Conservation (phyloP, 23 tunicate genomes). For the Trididemnum nubilum region DNA sequence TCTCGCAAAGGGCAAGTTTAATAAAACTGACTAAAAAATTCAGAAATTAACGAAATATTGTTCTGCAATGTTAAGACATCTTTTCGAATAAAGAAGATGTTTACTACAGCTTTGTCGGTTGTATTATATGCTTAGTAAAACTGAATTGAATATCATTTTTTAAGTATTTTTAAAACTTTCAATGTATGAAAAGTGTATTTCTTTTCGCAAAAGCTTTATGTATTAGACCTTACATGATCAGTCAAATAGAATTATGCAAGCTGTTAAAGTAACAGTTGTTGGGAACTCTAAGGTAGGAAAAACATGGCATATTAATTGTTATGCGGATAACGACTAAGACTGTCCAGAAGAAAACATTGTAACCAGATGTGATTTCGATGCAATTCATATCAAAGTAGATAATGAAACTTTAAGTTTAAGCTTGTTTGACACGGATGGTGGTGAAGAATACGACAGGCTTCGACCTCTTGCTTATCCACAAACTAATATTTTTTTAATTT, state of each 20-base stretch:
- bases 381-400: background rate
- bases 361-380: background rate
- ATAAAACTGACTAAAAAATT: no score
- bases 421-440: conserved; percentile 38
- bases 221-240: background rate
- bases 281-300: conserved; percentile 4
- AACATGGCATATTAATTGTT: background rate
- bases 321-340: background rate
- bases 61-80: no score
- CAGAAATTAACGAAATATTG: no score
- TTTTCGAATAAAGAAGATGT: no score
- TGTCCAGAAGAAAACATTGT: background rate
- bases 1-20: no score
- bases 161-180: no score
- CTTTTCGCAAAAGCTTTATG: background rate
- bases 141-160: no score
- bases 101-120: no score
- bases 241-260: background rate
- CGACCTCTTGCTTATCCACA: conserved; percentile 21
- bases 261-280: background rate
- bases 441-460: conserved; percentile 57
- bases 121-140: no score
- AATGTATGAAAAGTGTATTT: no score
- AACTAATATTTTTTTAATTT: background rate
- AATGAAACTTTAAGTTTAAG: background rate